Evolutionary conservation across 2,113 vertebrate species (phyloP), one percentile per base, ranked within the genome.

Genomic region (Ameiurus melas): DNA sequence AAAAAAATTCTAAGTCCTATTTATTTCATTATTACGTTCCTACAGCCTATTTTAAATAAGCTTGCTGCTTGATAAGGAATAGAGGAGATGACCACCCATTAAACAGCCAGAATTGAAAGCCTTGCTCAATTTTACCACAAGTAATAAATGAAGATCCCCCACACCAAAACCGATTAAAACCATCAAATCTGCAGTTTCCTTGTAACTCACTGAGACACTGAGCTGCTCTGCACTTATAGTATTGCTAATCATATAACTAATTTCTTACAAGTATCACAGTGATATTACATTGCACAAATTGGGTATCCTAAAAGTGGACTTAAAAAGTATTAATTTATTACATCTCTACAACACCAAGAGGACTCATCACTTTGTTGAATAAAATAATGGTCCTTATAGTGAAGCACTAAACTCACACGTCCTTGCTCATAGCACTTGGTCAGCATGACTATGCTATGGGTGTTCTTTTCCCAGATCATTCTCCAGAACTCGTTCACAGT

Each of bases 391-490:
- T 64, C 7, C 10, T 58, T 73, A 39, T 22, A 25, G 3, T 66
- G n/a, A 51, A 47, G 55, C 1, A 62, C 13, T 5, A 1, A 33
- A 95, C 96, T 94, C 93, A 99, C 98, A 93, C 97, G 94, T 90
- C 97, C 98, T 91, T 97, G 96, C 90, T 99, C 98, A 60, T 97
- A 94, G 86, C 98, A 99, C 92, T 96, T 98, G 85, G 98, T 99
- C 92, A 99, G 92, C 98, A 99, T 99, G 89, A 99, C 97, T 82
- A 99, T 47, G 5, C 96, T 97, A 86, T 95, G 95, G 16, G 97
- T 93, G 4, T 96, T 96, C 93, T 97, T 97, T 92, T 99, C 98
- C 98, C 98, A 99, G 91, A 99, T 94, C 98, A 99, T 98, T 85
- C 95, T 96, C 98, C 98, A 99, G 93, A 99, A 99, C 78, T 99